These are phyloP conservation scores for Tinea trinotella DNA, from an alignment of 2,888 invertebrate genomes.

Conservation along the genomic window DNA sequence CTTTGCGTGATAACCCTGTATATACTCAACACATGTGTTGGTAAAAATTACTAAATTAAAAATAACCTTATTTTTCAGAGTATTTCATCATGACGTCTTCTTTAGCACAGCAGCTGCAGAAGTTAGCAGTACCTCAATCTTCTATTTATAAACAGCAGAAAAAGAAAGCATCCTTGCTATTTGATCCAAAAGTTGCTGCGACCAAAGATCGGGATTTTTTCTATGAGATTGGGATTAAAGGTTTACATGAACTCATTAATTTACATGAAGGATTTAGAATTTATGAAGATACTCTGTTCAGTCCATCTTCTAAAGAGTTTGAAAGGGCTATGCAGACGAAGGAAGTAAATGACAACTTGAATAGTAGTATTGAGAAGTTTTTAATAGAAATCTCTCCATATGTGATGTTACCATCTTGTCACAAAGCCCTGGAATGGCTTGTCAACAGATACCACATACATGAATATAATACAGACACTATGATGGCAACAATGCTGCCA, in stretches of 20 bases:
- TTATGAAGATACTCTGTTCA: constrained; percentile 84
- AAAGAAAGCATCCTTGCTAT: constrained; percentile 86
- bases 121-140: constrained; percentile 83
- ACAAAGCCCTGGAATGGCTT: constrained; percentile 96
- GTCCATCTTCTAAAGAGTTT: constrained; percentile 80
- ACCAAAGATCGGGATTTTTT: constrained; percentile 87
- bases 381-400: constrained; percentile 89
- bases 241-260: constrained; percentile 85
- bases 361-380: constrained; percentile 84
- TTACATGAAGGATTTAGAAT: constrained; percentile 80
- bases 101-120: constrained; percentile 83
- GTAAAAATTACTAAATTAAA: too few species aligned
- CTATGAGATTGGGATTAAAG: constrained; percentile 88
- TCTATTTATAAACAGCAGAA: constrained; percentile 76
- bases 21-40: too few species aligned
- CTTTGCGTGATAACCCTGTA: too few species aligned
- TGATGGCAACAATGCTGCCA: constrained; percentile 87
- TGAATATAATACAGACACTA: constrained; percentile 86
- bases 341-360: constrained; percentile 82
- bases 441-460: constrained; percentile 91
- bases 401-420: constrained; percentile 84
- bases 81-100: constrained; percentile 69
- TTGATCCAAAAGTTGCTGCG: constrained; percentile 92
- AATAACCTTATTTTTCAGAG: not conserved
- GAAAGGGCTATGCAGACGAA: constrained; percentile 84